phyloP scores from a whole-genome alignment of 1,140 invertebrate species.

The Limonius californicus region DNA sequence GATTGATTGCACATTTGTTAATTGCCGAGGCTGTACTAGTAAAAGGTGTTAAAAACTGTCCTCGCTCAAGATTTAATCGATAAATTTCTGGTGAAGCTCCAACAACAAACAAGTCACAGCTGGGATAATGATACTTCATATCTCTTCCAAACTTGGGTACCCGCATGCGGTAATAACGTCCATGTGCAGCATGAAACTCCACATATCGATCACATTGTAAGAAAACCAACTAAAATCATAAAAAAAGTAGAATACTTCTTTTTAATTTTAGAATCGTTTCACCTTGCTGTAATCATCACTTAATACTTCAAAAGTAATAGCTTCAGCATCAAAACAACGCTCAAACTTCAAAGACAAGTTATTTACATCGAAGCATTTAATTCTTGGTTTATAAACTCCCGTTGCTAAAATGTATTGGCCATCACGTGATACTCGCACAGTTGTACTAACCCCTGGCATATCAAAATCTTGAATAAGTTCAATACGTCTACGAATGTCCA shows the following conservation, averaged over 20 bases:
- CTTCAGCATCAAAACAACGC: constrained; percentile 95
- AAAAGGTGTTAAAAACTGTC: constrained; percentile 86
- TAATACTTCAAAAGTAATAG: constrained; percentile 79
- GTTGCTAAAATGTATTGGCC: constrained; percentile 89
- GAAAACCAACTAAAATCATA: constrained; percentile 64
- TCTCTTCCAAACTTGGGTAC: constrained; percentile 96
- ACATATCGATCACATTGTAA: constrained; percentile 84
- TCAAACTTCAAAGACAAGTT: constrained; percentile 98
- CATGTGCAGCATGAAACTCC: constrained; percentile 92
- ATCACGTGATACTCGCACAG: constrained; percentile 84
- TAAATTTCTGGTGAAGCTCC: constrained; percentile 88
- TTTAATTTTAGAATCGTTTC: no score
- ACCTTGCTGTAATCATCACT: constrained; percentile 90
- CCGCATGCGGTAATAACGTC: constrained; percentile 84
- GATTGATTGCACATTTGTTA: constrained; percentile 86
- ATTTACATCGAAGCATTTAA: constrained; percentile 95
- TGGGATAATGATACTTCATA: constrained; percentile 84
- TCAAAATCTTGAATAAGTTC: constrained; percentile 99
- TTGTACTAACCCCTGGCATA: constrained; percentile 92
- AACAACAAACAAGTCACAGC: constrained; percentile 90
- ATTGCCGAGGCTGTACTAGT: constrained; percentile 70
- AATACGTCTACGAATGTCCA: constrained; percentile 83
- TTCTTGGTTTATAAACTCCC: constrained; percentile 93
- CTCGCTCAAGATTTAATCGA: constrained; percentile 92
- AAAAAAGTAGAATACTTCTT: constrained; percentile 33